phyloP scores from a whole-genome alignment of 2,797 vertebrate species.

The Sarcoramphus papa region DNA sequence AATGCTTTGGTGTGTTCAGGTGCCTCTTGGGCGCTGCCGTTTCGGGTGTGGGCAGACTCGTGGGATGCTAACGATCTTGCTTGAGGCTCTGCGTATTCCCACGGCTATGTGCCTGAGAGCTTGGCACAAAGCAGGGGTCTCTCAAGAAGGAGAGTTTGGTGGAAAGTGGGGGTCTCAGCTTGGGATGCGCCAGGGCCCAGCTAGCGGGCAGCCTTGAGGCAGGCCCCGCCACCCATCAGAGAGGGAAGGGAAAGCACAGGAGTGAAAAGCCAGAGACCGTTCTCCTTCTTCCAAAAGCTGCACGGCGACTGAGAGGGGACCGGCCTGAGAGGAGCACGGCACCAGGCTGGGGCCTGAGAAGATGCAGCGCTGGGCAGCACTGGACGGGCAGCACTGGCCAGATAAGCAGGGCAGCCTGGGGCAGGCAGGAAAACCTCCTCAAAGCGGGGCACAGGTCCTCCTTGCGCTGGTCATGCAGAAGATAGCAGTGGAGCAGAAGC shows the following conservation, averaged over 20 bases:
- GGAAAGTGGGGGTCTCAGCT: background rate
- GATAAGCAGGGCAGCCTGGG: background rate
- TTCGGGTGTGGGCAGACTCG: background rate
- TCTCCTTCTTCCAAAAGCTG: background rate
- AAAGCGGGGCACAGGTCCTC: background rate
- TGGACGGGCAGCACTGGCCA: background rate
- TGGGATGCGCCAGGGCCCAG: background rate
- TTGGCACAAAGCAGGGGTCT: background rate
- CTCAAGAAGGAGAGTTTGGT: background rate
- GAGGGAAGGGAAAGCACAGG: background rate
- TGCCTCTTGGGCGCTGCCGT: background rate
- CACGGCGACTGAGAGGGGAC: background rate
- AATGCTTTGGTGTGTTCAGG: background rate
- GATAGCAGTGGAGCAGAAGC: background rate
- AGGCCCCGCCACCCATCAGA: background rate
- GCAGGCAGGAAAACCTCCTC: background rate
- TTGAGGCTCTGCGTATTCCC: background rate
- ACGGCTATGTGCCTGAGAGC: fast-evolving
- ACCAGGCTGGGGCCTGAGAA: background rate
- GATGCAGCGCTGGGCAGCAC: fast-evolving
- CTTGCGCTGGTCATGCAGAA: background rate
- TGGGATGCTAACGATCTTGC: fast-evolving
- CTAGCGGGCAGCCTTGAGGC: background rate
- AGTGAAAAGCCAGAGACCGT: background rate
- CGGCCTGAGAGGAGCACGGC: background rate